Conservation (phyloP, 2,888 invertebrate species). For the Drosophila tripunctata region DNA sequence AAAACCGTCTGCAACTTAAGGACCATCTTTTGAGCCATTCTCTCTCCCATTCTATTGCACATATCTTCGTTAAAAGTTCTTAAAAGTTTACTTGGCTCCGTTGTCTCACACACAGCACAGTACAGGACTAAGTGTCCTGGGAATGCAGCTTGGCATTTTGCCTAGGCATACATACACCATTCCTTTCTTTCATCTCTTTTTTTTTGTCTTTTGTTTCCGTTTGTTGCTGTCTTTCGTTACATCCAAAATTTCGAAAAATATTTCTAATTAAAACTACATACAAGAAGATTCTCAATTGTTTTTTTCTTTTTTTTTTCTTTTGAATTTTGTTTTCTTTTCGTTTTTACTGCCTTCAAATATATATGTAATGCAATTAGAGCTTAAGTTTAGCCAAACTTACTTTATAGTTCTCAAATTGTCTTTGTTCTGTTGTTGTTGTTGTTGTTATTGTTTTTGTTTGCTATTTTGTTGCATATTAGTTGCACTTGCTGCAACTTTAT, state of each 20-base stretch:
- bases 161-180: slow-evolving; percentile 42
- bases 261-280: slow-evolving; percentile 73
- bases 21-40: slow-evolving; percentile 18
- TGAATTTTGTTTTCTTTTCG: not conserved
- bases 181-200: not conserved
- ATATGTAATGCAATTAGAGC: slow-evolving; percentile 53
- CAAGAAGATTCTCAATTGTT: slow-evolving; percentile 52
- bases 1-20: slow-evolving; percentile 37
- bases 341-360: slow-evolving; percentile 35
- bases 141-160: slow-evolving; percentile 59
- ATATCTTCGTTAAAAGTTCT: slow-evolving; percentile 74
- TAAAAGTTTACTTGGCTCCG: slow-evolving; percentile 55
- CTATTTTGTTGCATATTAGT: slow-evolving; percentile 51
- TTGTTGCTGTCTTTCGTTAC: not conserved
- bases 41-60: slow-evolving; percentile 27
- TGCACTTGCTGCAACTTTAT: slow-evolving; percentile 49
- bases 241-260: slow-evolving; percentile 63
- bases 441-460: not conserved
- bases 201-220: not conserved
- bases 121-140: slow-evolving; percentile 43
- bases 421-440: slow-evolving; percentile 11
- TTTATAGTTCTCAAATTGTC: not conserved
- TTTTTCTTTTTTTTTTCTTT: slow-evolving; percentile 1
- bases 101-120: too few species aligned
- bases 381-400: slow-evolving; percentile 45